Conservation (phyloP, 2,888 invertebrate genomes). For the Gnatocerus cornutus region DNA sequence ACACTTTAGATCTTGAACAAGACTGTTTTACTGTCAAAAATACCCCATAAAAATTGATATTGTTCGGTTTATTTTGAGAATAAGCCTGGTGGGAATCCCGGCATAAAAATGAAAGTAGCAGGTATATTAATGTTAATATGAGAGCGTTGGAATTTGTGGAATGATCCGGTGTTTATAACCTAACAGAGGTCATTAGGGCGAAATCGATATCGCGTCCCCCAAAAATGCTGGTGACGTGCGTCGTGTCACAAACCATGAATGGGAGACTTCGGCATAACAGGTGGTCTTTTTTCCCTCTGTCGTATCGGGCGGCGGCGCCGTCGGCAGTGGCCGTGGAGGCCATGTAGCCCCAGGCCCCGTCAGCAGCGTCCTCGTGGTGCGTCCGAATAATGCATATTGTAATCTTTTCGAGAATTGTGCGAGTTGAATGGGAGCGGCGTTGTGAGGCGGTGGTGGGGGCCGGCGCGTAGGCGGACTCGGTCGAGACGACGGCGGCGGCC, state of each 20-base stretch:
- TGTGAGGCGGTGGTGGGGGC: constrained; percentile 59
- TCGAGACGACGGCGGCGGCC: constrained; percentile 67
- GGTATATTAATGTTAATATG: not conserved
- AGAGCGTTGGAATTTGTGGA: not conserved
- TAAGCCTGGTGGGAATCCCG: no score
- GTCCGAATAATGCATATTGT: constrained; percentile 49
- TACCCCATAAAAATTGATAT: no score
- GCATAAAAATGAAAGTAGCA: no score
- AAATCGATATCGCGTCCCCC: constrained; percentile 24
- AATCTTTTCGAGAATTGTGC: constrained; percentile 55
- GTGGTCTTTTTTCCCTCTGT: constrained; percentile 48
- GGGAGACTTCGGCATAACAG: constrained; percentile 46
- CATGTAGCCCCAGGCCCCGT: not conserved
- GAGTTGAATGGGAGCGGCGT: constrained; percentile 67
- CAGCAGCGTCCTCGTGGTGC: constrained; percentile 10
- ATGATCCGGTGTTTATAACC: constrained; percentile 6
- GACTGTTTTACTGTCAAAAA: no score
- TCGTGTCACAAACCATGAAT: constrained; percentile 40
- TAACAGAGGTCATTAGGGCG: constrained; percentile 9
- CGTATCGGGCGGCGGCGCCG: constrained; percentile 11
- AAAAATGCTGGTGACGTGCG: constrained; percentile 24
- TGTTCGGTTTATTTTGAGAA: no score
- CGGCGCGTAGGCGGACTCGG: constrained; percentile 64
- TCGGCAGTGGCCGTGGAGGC: not conserved
- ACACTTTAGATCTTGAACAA: no score